A percentile compares a stretch with the other conserved stretches of the same genome.
These are phyloP conservation scores for Conus betulinus DNA, from an alignment of 1,140 invertebrate genomes.

Conservation along the genomic window DNA sequence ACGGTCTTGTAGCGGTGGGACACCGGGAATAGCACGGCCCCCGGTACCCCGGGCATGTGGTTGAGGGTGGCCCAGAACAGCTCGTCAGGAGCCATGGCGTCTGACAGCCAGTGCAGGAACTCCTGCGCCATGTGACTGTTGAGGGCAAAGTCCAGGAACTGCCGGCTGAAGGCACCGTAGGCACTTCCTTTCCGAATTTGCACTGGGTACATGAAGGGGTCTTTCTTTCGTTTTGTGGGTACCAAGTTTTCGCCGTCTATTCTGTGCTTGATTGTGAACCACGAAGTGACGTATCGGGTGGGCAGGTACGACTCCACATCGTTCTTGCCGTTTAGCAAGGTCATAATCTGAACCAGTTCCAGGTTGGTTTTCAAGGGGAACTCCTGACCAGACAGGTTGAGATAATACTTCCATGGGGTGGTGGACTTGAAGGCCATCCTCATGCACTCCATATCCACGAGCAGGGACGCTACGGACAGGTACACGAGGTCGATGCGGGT, in stretches of 20 bases:
- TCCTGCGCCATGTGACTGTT: constrained; percentile 48
- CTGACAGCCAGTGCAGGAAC: constrained; percentile 54
- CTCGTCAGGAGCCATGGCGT: constrained; percentile 62
- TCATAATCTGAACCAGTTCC: constrained; percentile 54
- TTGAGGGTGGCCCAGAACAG: constrained; percentile 60
- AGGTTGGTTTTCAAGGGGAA: constrained; percentile 69
- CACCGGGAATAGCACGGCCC: constrained; percentile 47
- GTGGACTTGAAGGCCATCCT: constrained; percentile 16
- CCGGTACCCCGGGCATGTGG: constrained; percentile 53
- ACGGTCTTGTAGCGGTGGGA: constrained; percentile 43
- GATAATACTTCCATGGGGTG: constrained; percentile 68
- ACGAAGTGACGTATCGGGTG: background rate
- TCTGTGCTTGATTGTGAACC: background rate
- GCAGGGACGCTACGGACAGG: constrained; percentile 48
- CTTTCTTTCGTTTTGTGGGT: background rate
- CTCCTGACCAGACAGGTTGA: constrained; percentile 69
- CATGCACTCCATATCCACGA: constrained; percentile 58
- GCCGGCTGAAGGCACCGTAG: constrained; percentile 57
- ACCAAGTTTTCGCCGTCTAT: background rate
- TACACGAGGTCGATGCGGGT: constrained; percentile 52
- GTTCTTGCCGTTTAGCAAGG: constrained; percentile 15
- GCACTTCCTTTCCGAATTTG: constrained; percentile 59
- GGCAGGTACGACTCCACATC: constrained; percentile 25
- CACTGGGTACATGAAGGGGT: constrained; percentile 41
- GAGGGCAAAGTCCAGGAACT: constrained; percentile 58